A percentile compares a stretch with the other conserved stretches of the same genome.
Evolutionary conservation across 2,797 vertebrate species (phyloP).

Genomic region (Lepilemur ruficaudatus): DNA sequence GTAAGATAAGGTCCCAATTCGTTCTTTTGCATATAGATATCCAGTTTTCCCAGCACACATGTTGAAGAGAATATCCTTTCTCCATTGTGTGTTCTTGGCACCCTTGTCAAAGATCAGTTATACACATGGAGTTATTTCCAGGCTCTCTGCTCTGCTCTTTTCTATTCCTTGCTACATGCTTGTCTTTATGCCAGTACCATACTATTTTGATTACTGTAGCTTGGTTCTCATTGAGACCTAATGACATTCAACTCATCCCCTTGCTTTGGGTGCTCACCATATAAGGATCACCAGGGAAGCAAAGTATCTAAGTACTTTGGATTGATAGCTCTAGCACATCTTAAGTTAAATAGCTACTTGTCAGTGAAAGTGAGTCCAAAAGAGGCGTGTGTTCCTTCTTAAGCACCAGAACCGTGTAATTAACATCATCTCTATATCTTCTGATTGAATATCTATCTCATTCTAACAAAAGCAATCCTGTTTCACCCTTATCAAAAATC

Average conservation of each 20-base stretch:
- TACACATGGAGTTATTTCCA: not conserved
- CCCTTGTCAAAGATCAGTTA: not conserved
- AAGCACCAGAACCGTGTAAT: not conserved
- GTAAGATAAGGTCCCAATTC: not conserved
- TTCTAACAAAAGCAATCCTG: slow-evolving; percentile 24
- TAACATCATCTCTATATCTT: not conserved
- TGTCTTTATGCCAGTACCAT: not conserved
- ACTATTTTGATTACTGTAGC: not conserved
- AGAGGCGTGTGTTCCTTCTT: not conserved
- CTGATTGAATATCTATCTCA: not conserved
- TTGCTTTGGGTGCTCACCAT: not conserved
- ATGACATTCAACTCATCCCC: not conserved
- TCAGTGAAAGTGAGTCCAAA: not conserved
- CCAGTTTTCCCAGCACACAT: not conserved
- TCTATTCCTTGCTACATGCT: not conserved
- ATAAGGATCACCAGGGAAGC: not conserved
- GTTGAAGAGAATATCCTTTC: not conserved
- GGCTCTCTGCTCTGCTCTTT: not conserved
- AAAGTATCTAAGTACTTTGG: not conserved
- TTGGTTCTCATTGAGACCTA: not conserved
- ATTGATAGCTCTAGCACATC: not conserved
- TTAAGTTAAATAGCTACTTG: not conserved
- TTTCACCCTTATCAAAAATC: slow-evolving; percentile 49
- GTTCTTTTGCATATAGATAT: not conserved
- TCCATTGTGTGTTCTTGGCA: not conserved